Evolutionary conservation across 2,888 invertebrate species (phyloP).

Genomic region (Agriotes lineatus): DNA sequence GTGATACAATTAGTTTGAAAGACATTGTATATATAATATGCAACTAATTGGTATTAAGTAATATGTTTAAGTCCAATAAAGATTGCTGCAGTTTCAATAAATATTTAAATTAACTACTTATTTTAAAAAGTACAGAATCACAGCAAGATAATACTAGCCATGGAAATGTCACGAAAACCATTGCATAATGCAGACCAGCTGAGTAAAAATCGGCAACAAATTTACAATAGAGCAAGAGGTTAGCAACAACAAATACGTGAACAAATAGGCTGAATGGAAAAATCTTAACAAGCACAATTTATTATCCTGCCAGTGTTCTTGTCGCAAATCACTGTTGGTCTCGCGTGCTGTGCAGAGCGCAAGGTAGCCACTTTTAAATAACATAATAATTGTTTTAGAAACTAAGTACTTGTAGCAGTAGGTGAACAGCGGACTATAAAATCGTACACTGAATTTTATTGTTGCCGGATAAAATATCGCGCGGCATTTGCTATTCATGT

Average conservation of each 20-base stretch:
- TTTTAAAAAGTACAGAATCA: too few species aligned
- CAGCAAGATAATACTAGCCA: too few species aligned
- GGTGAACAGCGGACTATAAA: slow-evolving; percentile 16
- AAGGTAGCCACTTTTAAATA: slow-evolving; percentile 27
- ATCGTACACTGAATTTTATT: slow-evolving; percentile 13
- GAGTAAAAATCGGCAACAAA: slow-evolving; percentile 17
- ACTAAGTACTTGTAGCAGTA: slow-evolving; percentile 27
- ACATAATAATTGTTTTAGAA: slow-evolving; percentile 30
- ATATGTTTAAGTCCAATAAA: too few species aligned
- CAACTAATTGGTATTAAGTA: too few species aligned
- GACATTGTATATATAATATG: too few species aligned
- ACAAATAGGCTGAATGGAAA: slow-evolving; percentile 26
- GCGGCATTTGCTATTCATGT: slow-evolving; percentile 1
- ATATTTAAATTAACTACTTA: too few species aligned
- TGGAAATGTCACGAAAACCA: too few species aligned
- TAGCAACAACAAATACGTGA: slow-evolving; percentile 31
- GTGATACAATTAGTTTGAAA: too few species aligned
- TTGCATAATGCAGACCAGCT: neutral
- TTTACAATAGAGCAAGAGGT: slow-evolving; percentile 25
- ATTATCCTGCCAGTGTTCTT: slow-evolving; percentile 26
- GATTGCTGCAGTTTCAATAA: too few species aligned
- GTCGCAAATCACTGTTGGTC: slow-evolving; percentile 27
- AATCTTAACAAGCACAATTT: slow-evolving; percentile 33
- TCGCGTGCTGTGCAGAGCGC: slow-evolving; percentile 26
- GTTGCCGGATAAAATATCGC: slow-evolving; percentile 6